Conservation (phyloP, 2,888 invertebrate genomes). For the Sphaerophoria taeniata region DNA sequence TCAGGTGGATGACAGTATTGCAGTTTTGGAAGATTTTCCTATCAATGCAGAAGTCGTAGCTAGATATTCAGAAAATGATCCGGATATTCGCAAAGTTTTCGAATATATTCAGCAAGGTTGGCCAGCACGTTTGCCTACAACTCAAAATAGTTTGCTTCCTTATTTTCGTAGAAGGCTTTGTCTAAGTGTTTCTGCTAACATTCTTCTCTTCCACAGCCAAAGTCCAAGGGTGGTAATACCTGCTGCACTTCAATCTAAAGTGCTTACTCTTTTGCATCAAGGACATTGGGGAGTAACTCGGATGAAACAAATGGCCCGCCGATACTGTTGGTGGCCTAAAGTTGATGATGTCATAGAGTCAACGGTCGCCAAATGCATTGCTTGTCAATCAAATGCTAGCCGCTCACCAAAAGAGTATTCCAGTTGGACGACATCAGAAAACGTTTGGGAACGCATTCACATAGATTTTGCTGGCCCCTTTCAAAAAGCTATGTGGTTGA, state of each 20-base stretch:
- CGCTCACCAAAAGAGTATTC: conserved; percentile 15
- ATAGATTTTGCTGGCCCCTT: conserved; percentile 13
- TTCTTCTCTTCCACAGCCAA: not conserved
- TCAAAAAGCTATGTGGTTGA: conserved; percentile 10
- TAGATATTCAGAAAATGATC: not conserved
- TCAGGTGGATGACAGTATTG: too few species aligned
- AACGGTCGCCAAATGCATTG: not conserved
- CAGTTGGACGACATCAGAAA: conserved; percentile 18
- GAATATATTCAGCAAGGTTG: not conserved
- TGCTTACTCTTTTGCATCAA: too few species aligned
- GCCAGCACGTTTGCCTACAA: not conserved
- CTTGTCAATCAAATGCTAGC: conserved; percentile 16
- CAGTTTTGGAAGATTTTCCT: too few species aligned
- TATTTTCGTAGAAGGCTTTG: conserved; percentile 36
- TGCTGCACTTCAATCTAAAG: not conserved
- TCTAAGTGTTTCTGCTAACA: conserved; percentile 29
- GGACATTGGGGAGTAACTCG: not conserved
- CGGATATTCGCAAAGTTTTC: not conserved
- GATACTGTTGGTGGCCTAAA: not conserved
- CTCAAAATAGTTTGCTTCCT: not conserved
- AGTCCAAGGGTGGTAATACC: conserved; percentile 11
- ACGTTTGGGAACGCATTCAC: conserved; percentile 11
- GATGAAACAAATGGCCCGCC: conserved; percentile 12
- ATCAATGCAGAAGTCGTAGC: not conserved
- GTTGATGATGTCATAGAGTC: not conserved